Evolutionary conservation across 2,113 vertebrate species (phyloP), one percentile per base, ranked within the genome.

Genomic region (Nerophis lumbriciformis): DNA sequence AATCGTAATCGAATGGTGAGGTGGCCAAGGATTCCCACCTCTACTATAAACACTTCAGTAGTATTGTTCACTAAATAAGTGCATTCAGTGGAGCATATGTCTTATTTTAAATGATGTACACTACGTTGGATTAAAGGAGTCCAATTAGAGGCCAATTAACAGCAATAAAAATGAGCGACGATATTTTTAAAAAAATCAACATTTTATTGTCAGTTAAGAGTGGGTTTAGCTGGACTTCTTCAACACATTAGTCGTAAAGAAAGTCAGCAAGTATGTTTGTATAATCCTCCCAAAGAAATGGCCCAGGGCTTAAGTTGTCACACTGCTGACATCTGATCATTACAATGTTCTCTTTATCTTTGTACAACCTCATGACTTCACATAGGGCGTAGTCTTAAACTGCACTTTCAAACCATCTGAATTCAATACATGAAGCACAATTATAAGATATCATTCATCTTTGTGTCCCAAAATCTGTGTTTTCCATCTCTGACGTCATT

Each of bases 301-400:
- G 81, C 85, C 77, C 51, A 21, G 68, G 72, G 85, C 73, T 48
- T 28, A 28, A 28, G 4, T 28, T 56, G 70, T 89, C 85, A 86
- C 78, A 77, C 42, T 73, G 71, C 1, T 8, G 64, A 64, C 84
- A 84, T 84, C 53, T 59, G 50, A 48, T 66, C 1, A 68, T 8
- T 64, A 87, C 83, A 88, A 81, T 69, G 56, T 58, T 48, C 49
- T 58, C 75, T 79, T 83, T 83, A 68, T 88, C 9, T 21, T 6
- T 39, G 36, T 28, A 4, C 28, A 28, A 28, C 28, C 16, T 21
- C 55, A 36, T 28, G 13, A 50, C 12, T 45, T 36, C 19, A 42
- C 15, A 45, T 11, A 13, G 19, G 45, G 9, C n/a, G 13, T 50
- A 35, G 21, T 48, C 54, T 5, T 9, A 48, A 50, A 52, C 14